Evolutionary conservation across 2,797 vertebrate genomes (phyloP), one percentile per base, ranked within the genome.

Genomic region (Sebastes hubbsi): DNA sequence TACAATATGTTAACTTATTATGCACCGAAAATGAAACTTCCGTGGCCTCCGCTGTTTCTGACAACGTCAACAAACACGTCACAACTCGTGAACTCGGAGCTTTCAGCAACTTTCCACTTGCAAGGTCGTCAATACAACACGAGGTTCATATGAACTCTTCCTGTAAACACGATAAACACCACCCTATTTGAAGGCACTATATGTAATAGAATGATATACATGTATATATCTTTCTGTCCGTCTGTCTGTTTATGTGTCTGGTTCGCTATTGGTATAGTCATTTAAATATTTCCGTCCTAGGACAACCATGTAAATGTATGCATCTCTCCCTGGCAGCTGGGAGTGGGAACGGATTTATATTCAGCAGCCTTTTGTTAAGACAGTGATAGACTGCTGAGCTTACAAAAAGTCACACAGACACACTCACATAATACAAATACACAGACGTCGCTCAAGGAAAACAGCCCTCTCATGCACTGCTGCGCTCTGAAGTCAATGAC

Each of bases 331-430:
- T 25, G 68, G 63, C 84, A 87, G 85, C 78, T 80, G 81, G 82
- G 72, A 68, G 75, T 22, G 66, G 75, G 46, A 80, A 75, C 59
- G 63, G 60, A 72, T 88, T 90, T 83, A 83, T 88, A 84, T 87
- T 82, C 90, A 88, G 80, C 73, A 72, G 87, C 78, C 52, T 81
- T 86, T 89, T 88, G 78, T 85, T 30, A 84, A 91, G 87, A 85
- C 83, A 68, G 61, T 52, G 65, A 75, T 76, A 38, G 81, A 91
- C 84, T 91, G 89, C 89, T 90, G 88, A 94, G 84, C 64, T 65
- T 52, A 79, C 83, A 85, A 55, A 88, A 83, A 77, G 24, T 18
- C 66, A 62, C 27, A 60, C 58, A 63, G 6, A 27, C 30, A 46
- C 70, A 72, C 42, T 30, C 67, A 38, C 12, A 54, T 29, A 27